A percentile compares a stretch with the other conserved stretches of the same genome.
phyloP scores from a whole-genome alignment of 2,113 vertebrate genomes.

The Hemibagrus wyckioides region DNA sequence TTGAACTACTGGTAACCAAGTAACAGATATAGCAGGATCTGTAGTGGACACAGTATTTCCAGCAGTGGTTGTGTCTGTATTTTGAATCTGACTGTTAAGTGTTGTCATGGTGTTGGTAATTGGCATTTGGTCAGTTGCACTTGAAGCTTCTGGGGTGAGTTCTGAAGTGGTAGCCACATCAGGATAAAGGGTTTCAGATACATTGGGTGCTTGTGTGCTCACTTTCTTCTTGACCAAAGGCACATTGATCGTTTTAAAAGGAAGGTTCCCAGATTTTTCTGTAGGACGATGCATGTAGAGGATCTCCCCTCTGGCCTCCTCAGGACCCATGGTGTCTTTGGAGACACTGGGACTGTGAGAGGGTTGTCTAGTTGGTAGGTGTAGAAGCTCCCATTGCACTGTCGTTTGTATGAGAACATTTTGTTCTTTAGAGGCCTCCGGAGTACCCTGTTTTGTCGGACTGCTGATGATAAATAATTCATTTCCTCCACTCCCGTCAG shows the following conservation, averaged over 20 bases:
- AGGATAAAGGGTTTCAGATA: slow-evolving; percentile 22
- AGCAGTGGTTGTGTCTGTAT: slow-evolving; percentile 38
- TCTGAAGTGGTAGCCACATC: slow-evolving; percentile 55
- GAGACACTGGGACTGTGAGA: slow-evolving; percentile 12
- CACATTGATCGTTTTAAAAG: slow-evolving; percentile 39
- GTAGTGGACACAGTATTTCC: slow-evolving; percentile 35
- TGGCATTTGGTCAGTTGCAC: slow-evolving; percentile 41
- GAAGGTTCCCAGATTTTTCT: slow-evolving; percentile 39
- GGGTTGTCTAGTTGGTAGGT: slow-evolving; percentile 59
- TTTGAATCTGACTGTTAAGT: neutral
- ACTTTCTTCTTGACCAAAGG: slow-evolving; percentile 55
- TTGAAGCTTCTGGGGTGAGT: slow-evolving; percentile 49
- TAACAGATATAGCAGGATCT: slow-evolving; percentile 60
- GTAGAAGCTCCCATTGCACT: slow-evolving; percentile 65
- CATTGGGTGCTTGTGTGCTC: slow-evolving; percentile 18
- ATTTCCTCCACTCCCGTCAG: slow-evolving; percentile 68
- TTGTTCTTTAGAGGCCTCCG: slow-evolving; percentile 38
- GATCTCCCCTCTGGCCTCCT: slow-evolving; percentile 70
- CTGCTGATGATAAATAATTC: slow-evolving; percentile 49
- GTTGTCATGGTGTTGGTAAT: neutral
- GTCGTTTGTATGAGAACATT: slow-evolving; percentile 61
- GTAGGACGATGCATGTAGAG: slow-evolving; percentile 59
- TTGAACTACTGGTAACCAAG: slow-evolving; percentile 59
- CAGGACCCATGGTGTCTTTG: slow-evolving; percentile 42
- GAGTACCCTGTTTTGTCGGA: slow-evolving; percentile 22